These are phyloP conservation scores for Koerneria pararmatus DNA, from an alignment of 2,888 invertebrate genomes.

Conservation along the genomic window DNA sequence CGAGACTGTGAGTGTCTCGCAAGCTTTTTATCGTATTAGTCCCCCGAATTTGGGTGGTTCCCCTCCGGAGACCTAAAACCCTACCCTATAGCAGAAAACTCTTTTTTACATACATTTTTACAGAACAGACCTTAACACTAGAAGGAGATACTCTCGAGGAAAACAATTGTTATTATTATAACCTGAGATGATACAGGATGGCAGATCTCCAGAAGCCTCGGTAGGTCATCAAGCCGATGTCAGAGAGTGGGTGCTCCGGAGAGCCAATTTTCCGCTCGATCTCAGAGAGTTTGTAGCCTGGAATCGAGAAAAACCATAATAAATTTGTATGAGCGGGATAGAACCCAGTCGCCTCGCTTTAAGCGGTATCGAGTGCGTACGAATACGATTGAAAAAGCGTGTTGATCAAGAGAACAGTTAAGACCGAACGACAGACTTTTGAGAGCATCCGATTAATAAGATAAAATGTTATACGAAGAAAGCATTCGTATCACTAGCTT, in stretches of 20 bases:
- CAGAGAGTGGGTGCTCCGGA: conserved; percentile 94
- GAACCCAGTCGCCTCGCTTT: background rate
- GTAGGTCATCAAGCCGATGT: conserved; percentile 92
- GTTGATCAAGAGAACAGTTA: background rate
- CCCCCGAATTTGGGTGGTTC: too few species aligned
- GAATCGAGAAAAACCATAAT: conserved; percentile 4
- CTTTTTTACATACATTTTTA: too few species aligned
- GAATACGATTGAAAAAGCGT: background rate
- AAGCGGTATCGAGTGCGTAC: background rate
- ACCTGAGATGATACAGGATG: conserved; percentile 75
- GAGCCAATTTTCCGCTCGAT: conserved; percentile 97
- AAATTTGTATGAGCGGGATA: background rate
- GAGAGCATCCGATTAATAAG: too few species aligned
- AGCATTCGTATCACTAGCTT: too few species aligned
- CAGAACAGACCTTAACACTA: too few species aligned
- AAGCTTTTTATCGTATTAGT: too few species aligned
- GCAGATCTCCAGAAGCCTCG: conserved; percentile 98
- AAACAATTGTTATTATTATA: too few species aligned
- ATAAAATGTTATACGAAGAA: too few species aligned
- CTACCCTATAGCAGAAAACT: too few species aligned
- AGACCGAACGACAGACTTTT: background rate
- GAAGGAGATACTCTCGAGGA: too few species aligned
- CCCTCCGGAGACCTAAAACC: too few species aligned
- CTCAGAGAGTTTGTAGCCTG: conserved; percentile 90
- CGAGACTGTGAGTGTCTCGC: too few species aligned